Evolutionary conservation across 2,888 invertebrate genomes (phyloP).

Genomic region (Drosophila bunnanda): DNA sequence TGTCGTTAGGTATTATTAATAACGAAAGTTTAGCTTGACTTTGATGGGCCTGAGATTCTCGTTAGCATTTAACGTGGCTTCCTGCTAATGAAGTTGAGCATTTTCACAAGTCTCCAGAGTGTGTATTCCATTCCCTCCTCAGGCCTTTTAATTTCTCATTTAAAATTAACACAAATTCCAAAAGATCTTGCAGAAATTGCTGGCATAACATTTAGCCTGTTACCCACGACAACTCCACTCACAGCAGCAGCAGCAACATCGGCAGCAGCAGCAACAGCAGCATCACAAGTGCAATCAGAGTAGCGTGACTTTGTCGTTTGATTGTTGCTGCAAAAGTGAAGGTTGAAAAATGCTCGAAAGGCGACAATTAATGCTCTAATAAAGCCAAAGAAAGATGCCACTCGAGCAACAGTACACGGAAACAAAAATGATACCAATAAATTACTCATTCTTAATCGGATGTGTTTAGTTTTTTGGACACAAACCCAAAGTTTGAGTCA

Average conservation of each 20-base stretch:
- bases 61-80: slow-evolving; percentile 33
- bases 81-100: slow-evolving; percentile 13
- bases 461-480: too few relatives aligned
- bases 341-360: slow-evolving; percentile 75
- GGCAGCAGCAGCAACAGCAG: slow-evolving; percentile 28
- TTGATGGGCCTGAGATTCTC: slow-evolving; percentile 43
- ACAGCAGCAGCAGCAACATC: slow-evolving; percentile 18
- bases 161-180: slow-evolving; percentile 40
- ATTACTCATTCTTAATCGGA: too few relatives aligned
- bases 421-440: not conserved
- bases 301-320: slow-evolving; percentile 70
- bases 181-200: slow-evolving; percentile 19
- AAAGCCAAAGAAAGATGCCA: slow-evolving; percentile 74
- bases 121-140: slow-evolving; percentile 16
- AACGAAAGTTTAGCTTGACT: slow-evolving; percentile 63
- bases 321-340: slow-evolving; percentile 76
- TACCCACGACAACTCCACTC: slow-evolving; percentile 24
- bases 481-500: not conserved
- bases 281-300: slow-evolving; percentile 60
- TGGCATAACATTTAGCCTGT: slow-evolving; percentile 36
- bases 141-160: slow-evolving; percentile 36
- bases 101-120: slow-evolving; percentile 19
- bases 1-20: slow-evolving; percentile 59
- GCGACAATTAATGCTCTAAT: slow-evolving; percentile 83
- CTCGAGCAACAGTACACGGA: slow-evolving; percentile 11